phyloP scores from a whole-genome alignment of 1,140 invertebrate species.

The Mactra quadrangularis region DNA sequence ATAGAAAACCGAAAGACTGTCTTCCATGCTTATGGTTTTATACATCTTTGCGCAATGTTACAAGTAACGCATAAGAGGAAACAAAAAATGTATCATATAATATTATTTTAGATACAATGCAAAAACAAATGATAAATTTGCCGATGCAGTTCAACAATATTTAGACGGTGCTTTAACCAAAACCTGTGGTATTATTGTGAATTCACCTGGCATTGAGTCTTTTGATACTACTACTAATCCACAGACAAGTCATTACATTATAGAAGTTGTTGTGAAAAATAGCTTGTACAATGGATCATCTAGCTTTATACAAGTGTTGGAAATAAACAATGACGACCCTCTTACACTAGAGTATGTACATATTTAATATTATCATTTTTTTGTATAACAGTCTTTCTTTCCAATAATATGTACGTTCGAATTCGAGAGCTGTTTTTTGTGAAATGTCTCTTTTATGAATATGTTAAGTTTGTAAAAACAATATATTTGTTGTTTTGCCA shows the following conservation, averaged over 20 bases:
- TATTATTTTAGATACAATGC: slow-evolving; percentile 5
- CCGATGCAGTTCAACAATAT: background rate
- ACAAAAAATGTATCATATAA: background rate
- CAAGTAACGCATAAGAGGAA: too few relatives aligned
- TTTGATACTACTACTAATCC: slow-evolving; percentile 8
- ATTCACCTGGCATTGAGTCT: background rate
- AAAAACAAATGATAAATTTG: background rate
- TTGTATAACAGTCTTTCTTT: too few relatives aligned
- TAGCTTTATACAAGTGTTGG: slow-evolving; percentile 23
- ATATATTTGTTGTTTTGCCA: too few relatives aligned
- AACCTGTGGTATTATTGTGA: background rate
- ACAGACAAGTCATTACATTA: background rate
- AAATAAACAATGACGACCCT: background rate
- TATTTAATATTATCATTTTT: too few relatives aligned
- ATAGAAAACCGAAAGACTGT: too few relatives aligned
- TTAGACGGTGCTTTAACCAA: background rate
- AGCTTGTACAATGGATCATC: background rate
- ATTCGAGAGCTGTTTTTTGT: too few relatives aligned
- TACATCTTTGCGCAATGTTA: too few relatives aligned
- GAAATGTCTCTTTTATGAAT: too few relatives aligned
- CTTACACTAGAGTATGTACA: slow-evolving; percentile 14
- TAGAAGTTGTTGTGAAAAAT: slow-evolving; percentile 37
- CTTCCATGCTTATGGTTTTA: too few relatives aligned
- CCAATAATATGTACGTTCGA: too few relatives aligned
- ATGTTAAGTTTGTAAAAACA: too few relatives aligned